These are phyloP conservation scores for Remorina albescens DNA, from an alignment of 2,797 vertebrate genomes.

Conservation along the genomic window DNA sequence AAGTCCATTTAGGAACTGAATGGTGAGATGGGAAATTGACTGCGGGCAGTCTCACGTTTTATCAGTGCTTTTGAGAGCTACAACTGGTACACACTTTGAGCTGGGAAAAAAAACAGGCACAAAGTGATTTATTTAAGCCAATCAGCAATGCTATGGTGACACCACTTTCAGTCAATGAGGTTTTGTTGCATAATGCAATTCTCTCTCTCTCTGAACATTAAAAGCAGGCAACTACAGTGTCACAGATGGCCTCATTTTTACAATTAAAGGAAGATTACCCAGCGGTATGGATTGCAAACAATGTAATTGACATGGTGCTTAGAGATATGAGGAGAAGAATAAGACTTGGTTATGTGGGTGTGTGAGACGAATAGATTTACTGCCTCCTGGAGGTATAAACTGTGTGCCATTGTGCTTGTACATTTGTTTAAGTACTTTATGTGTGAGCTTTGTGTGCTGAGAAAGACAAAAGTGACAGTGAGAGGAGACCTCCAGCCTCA, in stretches of 20 bases:
- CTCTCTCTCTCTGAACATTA: slow-evolving; percentile 27
- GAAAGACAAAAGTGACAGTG: slow-evolving; percentile 17
- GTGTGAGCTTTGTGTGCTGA: slow-evolving; percentile 28
- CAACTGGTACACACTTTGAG: slow-evolving; percentile 22
- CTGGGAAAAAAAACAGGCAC: not conserved
- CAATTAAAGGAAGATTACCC: slow-evolving; percentile 50
- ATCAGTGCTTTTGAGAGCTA: slow-evolving; percentile 53
- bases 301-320: slow-evolving; percentile 20
- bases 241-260: slow-evolving; percentile 61
- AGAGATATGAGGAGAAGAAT: slow-evolving; percentile 33
- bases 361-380: slow-evolving; percentile 34
- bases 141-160: slow-evolving; percentile 26
- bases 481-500: slow-evolving; percentile 20
- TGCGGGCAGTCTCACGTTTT: slow-evolving; percentile 25
- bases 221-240: slow-evolving; percentile 20
- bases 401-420: slow-evolving; percentile 15
- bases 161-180: slow-evolving; percentile 41
- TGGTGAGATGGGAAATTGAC: slow-evolving; percentile 46
- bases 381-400: slow-evolving; percentile 36
- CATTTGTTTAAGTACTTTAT: slow-evolving; percentile 14
- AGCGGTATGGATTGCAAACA: slow-evolving; percentile 27
- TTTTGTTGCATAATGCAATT: slow-evolving; percentile 47
- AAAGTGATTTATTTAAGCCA: slow-evolving; percentile 48
- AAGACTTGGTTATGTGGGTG: slow-evolving; percentile 31
- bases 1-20: slow-evolving; percentile 54